A percentile compares a stretch with the other conserved stretches of the same genome.
Conservation (phyloP, 1,140 invertebrate species). For the Aporrectodea caliginosa region DNA sequence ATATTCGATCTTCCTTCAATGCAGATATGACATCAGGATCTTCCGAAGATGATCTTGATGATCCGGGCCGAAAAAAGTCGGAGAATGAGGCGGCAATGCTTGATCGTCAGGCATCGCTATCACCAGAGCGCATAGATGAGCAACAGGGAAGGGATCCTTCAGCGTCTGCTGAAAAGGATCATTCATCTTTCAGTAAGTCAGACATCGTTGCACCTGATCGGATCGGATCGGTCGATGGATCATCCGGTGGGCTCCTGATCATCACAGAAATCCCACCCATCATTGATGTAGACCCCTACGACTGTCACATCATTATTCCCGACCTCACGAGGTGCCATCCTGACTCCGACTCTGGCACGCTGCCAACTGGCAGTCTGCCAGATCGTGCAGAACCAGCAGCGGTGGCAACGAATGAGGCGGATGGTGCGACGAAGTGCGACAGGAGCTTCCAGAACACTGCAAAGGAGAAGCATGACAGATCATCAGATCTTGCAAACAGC, state of each 20-base stretch:
- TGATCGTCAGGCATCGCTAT: not conserved
- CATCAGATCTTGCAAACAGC: not conserved
- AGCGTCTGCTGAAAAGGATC: not conserved
- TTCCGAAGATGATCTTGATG: not conserved
- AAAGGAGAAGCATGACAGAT: not conserved
- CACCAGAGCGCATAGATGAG: not conserved
- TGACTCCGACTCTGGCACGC: not conserved
- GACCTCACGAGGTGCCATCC: too few species aligned
- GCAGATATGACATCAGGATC: not conserved
- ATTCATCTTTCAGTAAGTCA: not conserved
- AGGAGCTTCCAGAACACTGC: not conserved
- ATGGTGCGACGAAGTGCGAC: not conserved
- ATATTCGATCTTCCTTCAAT: not conserved
- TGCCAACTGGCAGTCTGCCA: not conserved
- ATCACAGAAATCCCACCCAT: not conserved
- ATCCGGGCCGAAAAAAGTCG: not conserved
- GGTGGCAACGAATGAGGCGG: not conserved
- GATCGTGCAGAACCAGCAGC: not conserved
- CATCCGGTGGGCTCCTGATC: not conserved
- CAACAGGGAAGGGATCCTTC: too few species aligned
- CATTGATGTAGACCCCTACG: not conserved
- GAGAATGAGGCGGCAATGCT: not conserved
- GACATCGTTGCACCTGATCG: not conserved
- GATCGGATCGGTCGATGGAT: not conserved
- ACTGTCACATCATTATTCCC: not conserved